Base-by-base conservation (phyloP, 2,113 vertebrate genomes). In the Octodon degus region DNA sequence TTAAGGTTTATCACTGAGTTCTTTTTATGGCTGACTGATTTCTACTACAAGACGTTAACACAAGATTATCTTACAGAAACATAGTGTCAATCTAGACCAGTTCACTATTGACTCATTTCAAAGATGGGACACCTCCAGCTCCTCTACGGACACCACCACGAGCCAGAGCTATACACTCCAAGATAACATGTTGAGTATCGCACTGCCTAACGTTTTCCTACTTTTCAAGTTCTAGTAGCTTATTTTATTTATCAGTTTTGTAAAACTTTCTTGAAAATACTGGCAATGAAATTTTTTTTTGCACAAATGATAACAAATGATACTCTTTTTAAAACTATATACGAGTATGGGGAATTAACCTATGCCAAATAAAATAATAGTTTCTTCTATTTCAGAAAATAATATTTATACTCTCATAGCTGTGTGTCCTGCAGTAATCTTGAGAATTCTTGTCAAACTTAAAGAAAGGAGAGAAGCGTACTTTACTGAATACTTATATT, bases 1-100 rank as follows among this genome's bases (percentile, higher is more conserved):
- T 0, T 72, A 22, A 87, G 8, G 32, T 7, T 47, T 83, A 60
- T 53, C 22, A 43, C 8, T 72, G 72, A 84, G 47, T 72, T 1
- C 68, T 91, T 65, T 93, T 72, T 27, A 83, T 17, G 92, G 11
- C 24, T 84, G 17, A 72, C 53, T 74, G 47, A 72, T 87, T 94
- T 93, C 72, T 72, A 13, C 10, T 68, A 10, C 5, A 81, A 76
- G 20, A 81, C 40, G 13, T 47, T 68, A 89, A 84, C 30, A 27
- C 47, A 82, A 82, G 17, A 4, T 67, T 19, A 43, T 55, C 55
- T 67, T 74, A 3, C 2, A 83, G 70, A 80, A 94, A 53, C 20
- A 88, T 53, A 86, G 60, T 68, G 63, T 81, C 5, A 7, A 7
- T 53, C 37, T 60, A 72, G 27, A 47, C n/a, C 30, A 65, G 17